phyloP scores from a whole-genome alignment of 2,888 invertebrate species.

The Xanthia togata region DNA sequence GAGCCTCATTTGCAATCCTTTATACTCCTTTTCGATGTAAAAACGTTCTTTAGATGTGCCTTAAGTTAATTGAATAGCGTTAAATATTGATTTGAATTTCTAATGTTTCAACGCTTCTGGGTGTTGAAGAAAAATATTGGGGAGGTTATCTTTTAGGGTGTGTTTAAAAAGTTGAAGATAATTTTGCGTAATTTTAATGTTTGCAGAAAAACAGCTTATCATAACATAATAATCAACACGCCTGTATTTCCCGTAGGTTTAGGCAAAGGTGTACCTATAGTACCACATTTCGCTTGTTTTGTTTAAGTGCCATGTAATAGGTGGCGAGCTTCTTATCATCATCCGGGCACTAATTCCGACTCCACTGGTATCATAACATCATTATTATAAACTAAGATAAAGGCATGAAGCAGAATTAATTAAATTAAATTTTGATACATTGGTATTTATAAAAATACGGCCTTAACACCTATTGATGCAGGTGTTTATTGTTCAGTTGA shows the following conservation, averaged over 20 bases:
- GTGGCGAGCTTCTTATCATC: background rate
- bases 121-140: constrained; percentile 49
- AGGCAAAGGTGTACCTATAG: background rate
- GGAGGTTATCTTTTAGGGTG: constrained; percentile 10
- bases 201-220: background rate
- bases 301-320: background rate
- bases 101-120: constrained; percentile 51
- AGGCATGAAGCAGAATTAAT: background rate
- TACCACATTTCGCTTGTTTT: background rate
- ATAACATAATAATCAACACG: background rate
- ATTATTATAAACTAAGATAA: background rate
- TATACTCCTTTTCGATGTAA: constrained; percentile 82
- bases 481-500: background rate
- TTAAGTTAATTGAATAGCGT: constrained; percentile 70
- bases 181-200: constrained; percentile 16
- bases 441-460: background rate
- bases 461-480: too few relatives aligned
- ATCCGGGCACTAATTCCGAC: background rate
- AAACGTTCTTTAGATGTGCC: constrained; percentile 73
- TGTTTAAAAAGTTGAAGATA: constrained; percentile 5
- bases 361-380: too few relatives aligned
- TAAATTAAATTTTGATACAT: background rate
- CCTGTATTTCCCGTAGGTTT: too few relatives aligned
- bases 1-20: constrained; percentile 87
- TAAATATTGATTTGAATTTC: constrained; percentile 67